phyloP scores from a whole-genome alignment of 2,888 invertebrate genomes.

The Ophioninae sp. region DNA sequence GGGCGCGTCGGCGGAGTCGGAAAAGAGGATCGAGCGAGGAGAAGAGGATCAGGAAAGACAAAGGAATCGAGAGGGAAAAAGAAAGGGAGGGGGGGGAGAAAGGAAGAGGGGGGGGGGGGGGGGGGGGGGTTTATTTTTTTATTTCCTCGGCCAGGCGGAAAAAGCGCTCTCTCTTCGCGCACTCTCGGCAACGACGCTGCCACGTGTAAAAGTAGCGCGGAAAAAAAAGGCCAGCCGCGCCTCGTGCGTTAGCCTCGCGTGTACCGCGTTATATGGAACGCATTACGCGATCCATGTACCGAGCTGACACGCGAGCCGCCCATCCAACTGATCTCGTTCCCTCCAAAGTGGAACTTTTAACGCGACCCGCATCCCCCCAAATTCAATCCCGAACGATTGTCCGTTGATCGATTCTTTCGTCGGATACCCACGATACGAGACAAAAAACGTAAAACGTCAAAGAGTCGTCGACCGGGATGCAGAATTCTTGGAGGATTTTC shows the following conservation, averaged over 20 bases:
- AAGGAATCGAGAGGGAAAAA: too few species aligned
- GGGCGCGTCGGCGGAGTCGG: too few species aligned
- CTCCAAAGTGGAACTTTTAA: constrained; percentile 4
- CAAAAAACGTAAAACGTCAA: too few species aligned
- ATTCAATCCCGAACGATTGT: background rate
- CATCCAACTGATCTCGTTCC: constrained; percentile 17
- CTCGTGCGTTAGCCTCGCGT: constrained; percentile 31
- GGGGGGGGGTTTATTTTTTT: background rate
- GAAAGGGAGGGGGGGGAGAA: too few species aligned
- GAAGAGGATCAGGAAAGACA: too few species aligned
- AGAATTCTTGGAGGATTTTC: too few species aligned
- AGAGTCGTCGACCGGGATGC: too few species aligned
- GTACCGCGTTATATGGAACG: constrained; percentile 11
- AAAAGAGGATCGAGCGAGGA: too few species aligned
- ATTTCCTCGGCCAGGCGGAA: constrained; percentile 16
- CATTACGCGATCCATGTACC: constrained; percentile 10
- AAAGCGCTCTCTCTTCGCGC: constrained; percentile 34
- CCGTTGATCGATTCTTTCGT: background rate
- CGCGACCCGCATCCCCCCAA: background rate
- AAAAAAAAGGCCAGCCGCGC: constrained; percentile 48
- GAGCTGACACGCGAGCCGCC: constrained; percentile 31
- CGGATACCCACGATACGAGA: too few species aligned
- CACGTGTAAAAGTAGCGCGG: constrained; percentile 48
- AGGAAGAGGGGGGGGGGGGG: too few species aligned
- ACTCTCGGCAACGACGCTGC: constrained; percentile 21